phyloP scores from a whole-genome alignment of 2,113 vertebrate genomes.

The Oceanodroma tethys region DNA sequence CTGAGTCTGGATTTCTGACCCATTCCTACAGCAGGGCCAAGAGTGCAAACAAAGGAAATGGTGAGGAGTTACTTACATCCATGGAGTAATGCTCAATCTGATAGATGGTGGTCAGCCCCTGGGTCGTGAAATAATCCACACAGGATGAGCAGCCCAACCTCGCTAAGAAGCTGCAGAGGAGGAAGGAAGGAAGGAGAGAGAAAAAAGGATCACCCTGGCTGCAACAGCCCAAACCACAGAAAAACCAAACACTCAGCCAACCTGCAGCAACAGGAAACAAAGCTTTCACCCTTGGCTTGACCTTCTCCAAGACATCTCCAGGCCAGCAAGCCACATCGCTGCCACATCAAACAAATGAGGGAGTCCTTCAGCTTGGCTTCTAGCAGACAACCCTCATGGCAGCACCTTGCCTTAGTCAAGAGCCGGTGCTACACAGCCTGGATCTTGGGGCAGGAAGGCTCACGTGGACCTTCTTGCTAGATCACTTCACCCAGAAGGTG shows the following conservation, averaged over 20 bases:
- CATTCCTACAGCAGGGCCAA: conserved; percentile 38
- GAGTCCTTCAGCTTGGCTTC: neutral
- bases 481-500: neutral
- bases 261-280: conserved; percentile 59
- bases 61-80: conserved; percentile 90
- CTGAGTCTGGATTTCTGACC: neutral
- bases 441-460: neutral
- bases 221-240: conserved; percentile 75
- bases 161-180: conserved; percentile 91
- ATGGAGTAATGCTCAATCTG: conserved; percentile 99
- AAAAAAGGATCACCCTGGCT: conserved; percentile 81
- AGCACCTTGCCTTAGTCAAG: neutral
- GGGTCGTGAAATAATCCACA: conserved; percentile 99
- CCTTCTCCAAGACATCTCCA: conserved; percentile 22
- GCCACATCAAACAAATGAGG: neutral
- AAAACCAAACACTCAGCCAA: conserved; percentile 71
- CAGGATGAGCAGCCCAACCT: conserved; percentile 98
- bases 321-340: neutral
- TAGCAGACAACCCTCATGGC: neutral
- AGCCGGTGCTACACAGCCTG: neutral
- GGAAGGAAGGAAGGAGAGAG: conserved; percentile 74
- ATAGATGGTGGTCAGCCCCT: conserved; percentile 98
- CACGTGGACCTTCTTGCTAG: neutral
- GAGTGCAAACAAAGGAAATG: conserved; percentile 48
- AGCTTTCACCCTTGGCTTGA: conserved; percentile 45